phyloP scores from a whole-genome alignment of 2,888 invertebrate genomes.

The Agonopterix alstromeriana region DNA sequence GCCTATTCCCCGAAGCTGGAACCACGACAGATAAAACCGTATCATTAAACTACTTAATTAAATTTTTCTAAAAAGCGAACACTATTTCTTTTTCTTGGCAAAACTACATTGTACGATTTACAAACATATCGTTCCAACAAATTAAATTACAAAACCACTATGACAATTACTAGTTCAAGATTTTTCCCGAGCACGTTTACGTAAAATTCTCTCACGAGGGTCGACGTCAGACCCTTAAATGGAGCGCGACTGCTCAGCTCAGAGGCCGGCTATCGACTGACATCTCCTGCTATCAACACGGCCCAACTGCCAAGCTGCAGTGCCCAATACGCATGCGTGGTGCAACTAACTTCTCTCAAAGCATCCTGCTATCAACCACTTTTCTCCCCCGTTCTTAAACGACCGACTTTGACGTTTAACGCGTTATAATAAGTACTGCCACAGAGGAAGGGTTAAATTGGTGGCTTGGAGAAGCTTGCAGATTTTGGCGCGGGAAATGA shows the following conservation, averaged over 20 bases:
- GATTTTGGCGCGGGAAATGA: no score
- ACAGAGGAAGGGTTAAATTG: slow-evolving; percentile 8
- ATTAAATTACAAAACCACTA: no score
- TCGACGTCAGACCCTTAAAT: neutral
- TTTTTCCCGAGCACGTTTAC: slow-evolving; percentile 7
- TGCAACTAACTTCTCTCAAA: slow-evolving; percentile 37
- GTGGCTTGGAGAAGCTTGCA: slow-evolving; percentile 32
- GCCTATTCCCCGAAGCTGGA: no score
- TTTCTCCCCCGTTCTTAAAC: slow-evolving; percentile 10
- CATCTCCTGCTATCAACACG: slow-evolving; percentile 31
- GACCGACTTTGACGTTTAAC: slow-evolving; percentile 26
- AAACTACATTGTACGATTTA: no score
- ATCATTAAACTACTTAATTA: no score
- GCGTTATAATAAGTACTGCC: slow-evolving; percentile 14
- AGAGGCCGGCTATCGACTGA: slow-evolving; percentile 58
- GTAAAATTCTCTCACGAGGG: slow-evolving; percentile 4
- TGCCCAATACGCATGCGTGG: slow-evolving; percentile 53
- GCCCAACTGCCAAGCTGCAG: slow-evolving; percentile 56
- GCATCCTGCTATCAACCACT: neutral
- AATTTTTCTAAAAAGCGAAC: no score
- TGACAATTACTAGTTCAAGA: neutral
- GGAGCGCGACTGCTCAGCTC: slow-evolving; percentile 32
- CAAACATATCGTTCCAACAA: no score
- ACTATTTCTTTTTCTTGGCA: no score
- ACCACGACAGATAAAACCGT: no score